Evolutionary conservation across 1,140 invertebrate genomes (phyloP), one percentile per base, ranked within the genome.

Genomic region (Paracyclopina nana): DNA sequence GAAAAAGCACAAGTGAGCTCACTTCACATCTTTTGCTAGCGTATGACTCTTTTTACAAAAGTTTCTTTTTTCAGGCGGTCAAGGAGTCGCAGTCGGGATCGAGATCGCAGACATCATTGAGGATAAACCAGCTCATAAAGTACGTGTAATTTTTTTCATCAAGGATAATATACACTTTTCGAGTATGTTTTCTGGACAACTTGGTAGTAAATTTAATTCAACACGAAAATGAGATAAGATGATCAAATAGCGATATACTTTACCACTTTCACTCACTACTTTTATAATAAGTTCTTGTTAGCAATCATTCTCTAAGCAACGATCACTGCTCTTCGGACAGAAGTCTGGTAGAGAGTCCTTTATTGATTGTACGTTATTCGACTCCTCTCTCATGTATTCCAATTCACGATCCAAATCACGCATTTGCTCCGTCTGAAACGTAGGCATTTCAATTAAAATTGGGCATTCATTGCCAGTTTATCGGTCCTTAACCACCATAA

Each of bases 301-400:
- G 14, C 50, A 52, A 24, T 52, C 14, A 27, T 52, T 40, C 27
- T 52, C 50, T n/a, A 52, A 20, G 14, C 50, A 52, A 6, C n/a
- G 25, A 12, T 52, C 34, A 22, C 43, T 20, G 25, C n/a, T 14
- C 30, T 52, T 46, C 12, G 50, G 50, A 45, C 50, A 52, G 18
- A 52, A 52, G 24, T 46, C 25, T 27, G 50, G 40, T 5, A 52
- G 34, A 12, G 50, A 45, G 16, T 44, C 14, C 26, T 18, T 14
- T 5, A 52, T 52, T 4, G 18, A 22, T 38, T 52, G 31, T n/a
- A 52, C 43, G 16, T 44, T 52, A 18, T 44, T 18, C 4, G 34
- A 44, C 22, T 52, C 50, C 38, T 42, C 50, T 11, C 18, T 16
- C 18, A 52, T n/a, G 8, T 46, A 46, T 9, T 46, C 26, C 11